Base-by-base conservation (phyloP, 2,888 invertebrate genomes). In the Ectemnius lituratus region DNA sequence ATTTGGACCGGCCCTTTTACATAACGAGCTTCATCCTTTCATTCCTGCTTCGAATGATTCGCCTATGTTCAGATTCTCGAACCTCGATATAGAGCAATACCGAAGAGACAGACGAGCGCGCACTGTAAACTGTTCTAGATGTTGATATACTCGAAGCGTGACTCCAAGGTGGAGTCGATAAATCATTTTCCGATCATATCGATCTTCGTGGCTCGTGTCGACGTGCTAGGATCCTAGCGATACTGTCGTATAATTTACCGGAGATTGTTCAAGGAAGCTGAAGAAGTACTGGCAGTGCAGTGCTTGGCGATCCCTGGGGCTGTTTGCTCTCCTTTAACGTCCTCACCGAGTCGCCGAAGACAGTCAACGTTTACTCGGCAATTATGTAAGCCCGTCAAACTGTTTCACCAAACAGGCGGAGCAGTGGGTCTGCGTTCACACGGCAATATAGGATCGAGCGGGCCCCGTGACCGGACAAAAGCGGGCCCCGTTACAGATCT, bases 331-430 rank as follows among this genome's bases (percentile, higher is more conserved):
- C 73, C 80, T 87, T 84, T 84, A 82, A 81, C 80, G 79, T 79
- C 69, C 70, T 76, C 75, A 37, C 52, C 73, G 67, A 52, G 78
- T 71, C 72, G 82, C 81, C 84, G 78, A 80, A 87, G 89, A 88
- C 87, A 87, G 88, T 88, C 88, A 89, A 88, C 87, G 89, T 90
- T 89, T 89, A 84, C 88, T 84, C 82, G 84, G 84, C 83, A 90
- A 90, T 90, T 90, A 90, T 88, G 87, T 87, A 88, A 89, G 80
- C 78, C 86, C 84, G 88, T 89, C 89, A 89, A 90, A 90, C 89
- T 89, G 87, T 89, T 89, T 89, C 87, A 87, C 86, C 90, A 90
- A 90, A 89, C 88, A 90, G 85, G 64, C 76, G 76, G 69, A 68
- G 73, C 37, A 82, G 82, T 13, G 52, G 70, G 81, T 37, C 37